Conservation (phyloP, 2,888 invertebrate genomes). For the Thysanoteuthis rhombus region DNA sequence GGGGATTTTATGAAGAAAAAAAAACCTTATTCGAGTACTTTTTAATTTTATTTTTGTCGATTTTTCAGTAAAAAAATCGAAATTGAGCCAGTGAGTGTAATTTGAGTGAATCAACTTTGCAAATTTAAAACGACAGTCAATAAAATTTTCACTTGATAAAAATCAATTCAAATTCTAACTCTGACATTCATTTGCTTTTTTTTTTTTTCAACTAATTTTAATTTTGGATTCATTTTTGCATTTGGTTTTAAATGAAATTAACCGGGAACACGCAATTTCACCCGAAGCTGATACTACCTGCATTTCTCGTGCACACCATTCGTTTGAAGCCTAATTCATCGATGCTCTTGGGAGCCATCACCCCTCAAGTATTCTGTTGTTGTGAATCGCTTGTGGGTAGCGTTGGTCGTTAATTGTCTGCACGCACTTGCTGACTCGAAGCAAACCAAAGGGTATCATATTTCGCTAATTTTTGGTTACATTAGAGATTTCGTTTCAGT, state of each 20-base stretch:
- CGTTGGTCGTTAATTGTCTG: not conserved
- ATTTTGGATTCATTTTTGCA: no score
- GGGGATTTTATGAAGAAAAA: no score
- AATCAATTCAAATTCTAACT: not conserved
- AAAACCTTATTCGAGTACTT: no score
- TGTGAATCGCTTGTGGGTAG: not conserved
- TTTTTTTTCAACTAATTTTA: no score
- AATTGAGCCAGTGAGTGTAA: not conserved
- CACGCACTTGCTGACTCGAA: not conserved
- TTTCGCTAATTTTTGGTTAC: not conserved
- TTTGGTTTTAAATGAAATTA: not conserved
- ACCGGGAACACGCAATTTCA: not conserved
- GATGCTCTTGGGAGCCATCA: not conserved
- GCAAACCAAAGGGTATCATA: not conserved
- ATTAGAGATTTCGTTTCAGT: not conserved
- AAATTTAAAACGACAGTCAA: not conserved
- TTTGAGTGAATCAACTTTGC: not conserved
- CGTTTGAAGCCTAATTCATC: not conserved
- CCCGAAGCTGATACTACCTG: not conserved
- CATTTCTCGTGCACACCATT: not conserved
- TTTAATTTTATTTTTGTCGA: not conserved
- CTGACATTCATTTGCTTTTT: not conserved
- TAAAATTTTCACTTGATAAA: not conserved
- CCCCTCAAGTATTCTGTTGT: not conserved
- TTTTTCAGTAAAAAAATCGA: not conserved